These are phyloP conservation scores for Myripristis murdjan DNA, from an alignment of 2,797 vertebrate species.

Conservation along the genomic window DNA sequence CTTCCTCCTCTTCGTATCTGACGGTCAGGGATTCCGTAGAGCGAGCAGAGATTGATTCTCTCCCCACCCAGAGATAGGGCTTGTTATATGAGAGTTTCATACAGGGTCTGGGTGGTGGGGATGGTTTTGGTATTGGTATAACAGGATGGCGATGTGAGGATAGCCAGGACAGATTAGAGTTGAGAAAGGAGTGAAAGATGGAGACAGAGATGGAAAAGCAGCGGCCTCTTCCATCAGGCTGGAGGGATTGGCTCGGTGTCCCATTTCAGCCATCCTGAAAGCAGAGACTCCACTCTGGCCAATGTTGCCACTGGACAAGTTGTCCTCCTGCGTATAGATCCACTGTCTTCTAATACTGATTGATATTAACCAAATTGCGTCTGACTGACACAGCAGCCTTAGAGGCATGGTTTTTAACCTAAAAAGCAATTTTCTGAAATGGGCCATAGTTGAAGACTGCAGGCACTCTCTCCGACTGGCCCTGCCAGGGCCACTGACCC, in stretches of 20 bases:
- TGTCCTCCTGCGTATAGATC: conserved; percentile 66
- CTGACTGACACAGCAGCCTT: conserved; percentile 74
- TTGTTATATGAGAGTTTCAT: conserved; percentile 75
- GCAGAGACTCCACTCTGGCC: conserved; percentile 37
- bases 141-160: conserved; percentile 75
- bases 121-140: conserved; percentile 67
- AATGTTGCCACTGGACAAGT: conserved; percentile 50
- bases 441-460: conserved; percentile 60
- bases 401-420: conserved; percentile 64
- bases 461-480: conserved; percentile 57
- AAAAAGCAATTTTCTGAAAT: conserved; percentile 77
- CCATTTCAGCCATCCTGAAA: conserved; percentile 43
- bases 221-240: conserved; percentile 35
- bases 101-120: conserved; percentile 33
- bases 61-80: conserved; percentile 69
- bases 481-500: conserved; percentile 74
- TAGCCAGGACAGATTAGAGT: conserved; percentile 73
- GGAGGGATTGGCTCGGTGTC: conserved; percentile 48
- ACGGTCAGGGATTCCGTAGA: conserved; percentile 72
- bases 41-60: conserved; percentile 80
- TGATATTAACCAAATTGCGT: conserved; percentile 81
- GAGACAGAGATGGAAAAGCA: conserved; percentile 75
- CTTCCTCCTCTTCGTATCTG: conserved; percentile 49
- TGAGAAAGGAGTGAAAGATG: conserved; percentile 66
- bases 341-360: conserved; percentile 73